These are phyloP conservation scores for Megatriorchis doriae DNA, from an alignment of 2,113 vertebrate species.

Conservation along the genomic window DNA sequence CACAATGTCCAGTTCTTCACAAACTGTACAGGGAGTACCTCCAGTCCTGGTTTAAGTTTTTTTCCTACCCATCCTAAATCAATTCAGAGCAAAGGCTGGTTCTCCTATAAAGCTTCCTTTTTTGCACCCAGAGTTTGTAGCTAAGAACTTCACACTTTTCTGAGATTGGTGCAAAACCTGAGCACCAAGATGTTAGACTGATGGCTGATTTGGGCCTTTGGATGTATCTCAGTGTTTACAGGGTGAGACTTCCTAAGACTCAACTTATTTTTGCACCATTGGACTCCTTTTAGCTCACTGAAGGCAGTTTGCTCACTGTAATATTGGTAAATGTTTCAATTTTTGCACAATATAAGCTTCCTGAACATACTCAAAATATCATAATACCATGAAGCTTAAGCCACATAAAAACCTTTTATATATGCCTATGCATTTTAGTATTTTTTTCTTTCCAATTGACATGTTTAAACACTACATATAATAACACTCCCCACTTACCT, in stretches of 20 bases:
- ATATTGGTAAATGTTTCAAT: background rate
- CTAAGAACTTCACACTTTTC: background rate
- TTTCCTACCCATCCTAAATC: background rate
- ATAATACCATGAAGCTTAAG: background rate
- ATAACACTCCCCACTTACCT: constrained; percentile 71
- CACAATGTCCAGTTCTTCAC: background rate
- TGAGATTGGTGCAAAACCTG: background rate
- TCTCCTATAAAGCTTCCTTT: background rate
- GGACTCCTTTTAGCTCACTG: background rate
- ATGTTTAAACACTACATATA: background rate
- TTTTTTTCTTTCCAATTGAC: background rate
- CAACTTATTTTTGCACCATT: background rate
- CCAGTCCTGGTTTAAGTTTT: background rate
- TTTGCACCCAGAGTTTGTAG: background rate
- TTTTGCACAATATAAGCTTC: background rate
- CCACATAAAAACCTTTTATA: background rate
- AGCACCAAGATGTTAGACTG: background rate
- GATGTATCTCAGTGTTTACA: background rate
- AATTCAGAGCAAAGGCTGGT: background rate
- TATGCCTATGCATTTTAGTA: background rate
- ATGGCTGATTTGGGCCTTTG: background rate
- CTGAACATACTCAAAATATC: background rate
- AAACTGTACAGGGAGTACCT: background rate
- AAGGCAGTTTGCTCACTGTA: background rate
- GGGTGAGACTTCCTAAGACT: background rate